Conservation (phyloP, 2,888 invertebrate species). For the Cryptosula pallasiana region DNA sequence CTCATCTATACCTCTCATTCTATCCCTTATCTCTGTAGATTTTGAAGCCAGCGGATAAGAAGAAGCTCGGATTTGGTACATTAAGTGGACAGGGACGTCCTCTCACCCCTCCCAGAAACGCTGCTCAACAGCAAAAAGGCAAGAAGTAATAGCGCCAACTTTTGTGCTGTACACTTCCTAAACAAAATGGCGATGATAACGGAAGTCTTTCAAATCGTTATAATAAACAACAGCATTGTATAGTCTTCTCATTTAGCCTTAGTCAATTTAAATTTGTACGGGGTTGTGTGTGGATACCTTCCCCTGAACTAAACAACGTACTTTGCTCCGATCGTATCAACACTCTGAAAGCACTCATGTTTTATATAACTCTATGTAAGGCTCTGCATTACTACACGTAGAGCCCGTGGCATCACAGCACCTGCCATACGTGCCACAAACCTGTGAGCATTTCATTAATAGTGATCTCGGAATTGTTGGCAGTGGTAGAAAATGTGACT, state of each 20-base stretch:
- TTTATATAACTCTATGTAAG: too few species aligned
- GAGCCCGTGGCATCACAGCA: neutral
- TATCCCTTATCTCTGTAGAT: slow-evolving; percentile 68
- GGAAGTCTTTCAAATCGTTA: neutral
- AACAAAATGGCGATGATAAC: slow-evolving; percentile 5
- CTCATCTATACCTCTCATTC: too few species aligned
- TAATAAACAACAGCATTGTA: too few species aligned
- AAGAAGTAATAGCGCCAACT: slow-evolving; percentile 29
- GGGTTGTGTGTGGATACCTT: too few species aligned
- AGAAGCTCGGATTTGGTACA: slow-evolving; percentile 94
- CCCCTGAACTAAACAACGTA: too few species aligned
- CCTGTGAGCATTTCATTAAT: neutral
- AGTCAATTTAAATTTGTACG: too few species aligned
- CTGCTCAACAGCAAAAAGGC: slow-evolving; percentile 42
- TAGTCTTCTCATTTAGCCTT: neutral
- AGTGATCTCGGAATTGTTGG: neutral
- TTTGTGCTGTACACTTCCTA: neutral
- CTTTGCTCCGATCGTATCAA: too few species aligned
- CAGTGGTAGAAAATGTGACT: neutral
- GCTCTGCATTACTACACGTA: too few species aligned
- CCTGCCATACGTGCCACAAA: neutral
- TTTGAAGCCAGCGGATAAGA: slow-evolving; percentile 98
- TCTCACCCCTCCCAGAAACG: slow-evolving; percentile 84
- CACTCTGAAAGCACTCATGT: too few species aligned
- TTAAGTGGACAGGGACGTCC: slow-evolving; percentile 91